Conservation (phyloP, 1,140 invertebrate genomes). For the Atta cephalotes region DNA sequence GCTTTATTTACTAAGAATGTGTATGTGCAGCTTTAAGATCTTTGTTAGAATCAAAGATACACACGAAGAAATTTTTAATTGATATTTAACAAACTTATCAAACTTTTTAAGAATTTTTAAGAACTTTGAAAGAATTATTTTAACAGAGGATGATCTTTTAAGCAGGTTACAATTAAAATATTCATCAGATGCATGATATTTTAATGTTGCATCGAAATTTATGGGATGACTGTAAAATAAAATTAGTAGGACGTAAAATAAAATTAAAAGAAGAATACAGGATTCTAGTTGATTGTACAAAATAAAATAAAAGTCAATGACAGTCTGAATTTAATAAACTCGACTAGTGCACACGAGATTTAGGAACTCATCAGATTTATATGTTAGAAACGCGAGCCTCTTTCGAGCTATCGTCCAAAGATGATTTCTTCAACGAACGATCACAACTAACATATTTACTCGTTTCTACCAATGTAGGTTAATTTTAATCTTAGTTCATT, state of each 20-base stretch:
- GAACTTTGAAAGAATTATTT: background rate
- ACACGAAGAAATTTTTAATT: background rate
- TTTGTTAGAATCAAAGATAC: background rate
- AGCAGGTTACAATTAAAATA: background rate
- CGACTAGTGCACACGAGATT: background rate
- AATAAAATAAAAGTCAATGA: background rate
- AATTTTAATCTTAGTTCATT: no score
- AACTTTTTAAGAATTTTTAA: background rate
- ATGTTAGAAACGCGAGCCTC: background rate
- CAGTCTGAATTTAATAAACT: constrained; percentile 17
- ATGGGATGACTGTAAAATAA: background rate
- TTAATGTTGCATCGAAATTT: background rate
- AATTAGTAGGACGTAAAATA: constrained; percentile 3
- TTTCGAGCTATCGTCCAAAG: background rate
- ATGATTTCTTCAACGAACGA: background rate
- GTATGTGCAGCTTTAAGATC: background rate
- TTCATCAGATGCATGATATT: background rate
- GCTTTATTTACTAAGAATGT: background rate
- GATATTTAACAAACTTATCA: background rate
- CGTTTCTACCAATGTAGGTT: no score
- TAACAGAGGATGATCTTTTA: background rate
- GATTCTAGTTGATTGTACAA: background rate
- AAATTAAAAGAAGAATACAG: background rate
- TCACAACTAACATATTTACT: no score
- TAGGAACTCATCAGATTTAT: background rate